Percentiles rank a stretch among this genome's conserved stretches.
Evolutionary conservation across 2,797 vertebrate species (phyloP).

Genomic region (Danio aesculapii): DNA sequence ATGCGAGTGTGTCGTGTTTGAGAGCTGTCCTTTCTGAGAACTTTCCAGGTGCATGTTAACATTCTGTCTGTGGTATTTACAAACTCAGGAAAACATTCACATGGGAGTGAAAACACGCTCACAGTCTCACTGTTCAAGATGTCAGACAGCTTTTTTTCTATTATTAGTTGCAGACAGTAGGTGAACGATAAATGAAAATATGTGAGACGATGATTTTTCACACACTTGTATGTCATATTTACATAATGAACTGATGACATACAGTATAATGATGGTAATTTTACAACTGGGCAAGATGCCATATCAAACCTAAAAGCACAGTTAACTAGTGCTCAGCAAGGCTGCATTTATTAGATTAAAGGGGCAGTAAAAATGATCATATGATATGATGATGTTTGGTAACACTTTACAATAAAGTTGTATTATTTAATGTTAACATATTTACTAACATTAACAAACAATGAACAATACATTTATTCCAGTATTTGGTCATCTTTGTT

Average conservation of each 20-base stretch:
- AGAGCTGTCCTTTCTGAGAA: conserved; percentile 40
- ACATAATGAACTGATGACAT: neutral
- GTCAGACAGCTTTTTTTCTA: conserved; percentile 8
- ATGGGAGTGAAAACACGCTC: conserved; percentile 9
- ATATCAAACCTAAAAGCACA: neutral
- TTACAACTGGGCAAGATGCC: conserved; percentile 16
- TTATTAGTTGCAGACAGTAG: neutral
- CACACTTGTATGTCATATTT: neutral
- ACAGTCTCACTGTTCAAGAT: neutral
- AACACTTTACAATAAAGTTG: too few species aligned
- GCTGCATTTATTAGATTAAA: too few species aligned
- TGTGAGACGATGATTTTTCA: neutral
- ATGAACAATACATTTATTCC: too few species aligned
- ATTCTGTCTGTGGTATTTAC: conserved; percentile 47
- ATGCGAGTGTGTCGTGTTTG: conserved; percentile 33
- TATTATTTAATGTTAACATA: too few species aligned
- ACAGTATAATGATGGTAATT: neutral
- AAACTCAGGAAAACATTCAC: conserved; percentile 47
- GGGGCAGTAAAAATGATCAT: too few species aligned
- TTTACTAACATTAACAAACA: too few species aligned
- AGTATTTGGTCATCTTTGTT: too few species aligned
- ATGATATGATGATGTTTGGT: too few species aligned
- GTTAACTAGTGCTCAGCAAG: too few species aligned
- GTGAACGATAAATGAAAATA: neutral
- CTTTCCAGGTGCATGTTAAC: conserved; percentile 54